A percentile compares a stretch with the other conserved stretches of the same genome.
phyloP scores from a whole-genome alignment of 2,113 vertebrate species.

The Ailuropoda melanoleuca region DNA sequence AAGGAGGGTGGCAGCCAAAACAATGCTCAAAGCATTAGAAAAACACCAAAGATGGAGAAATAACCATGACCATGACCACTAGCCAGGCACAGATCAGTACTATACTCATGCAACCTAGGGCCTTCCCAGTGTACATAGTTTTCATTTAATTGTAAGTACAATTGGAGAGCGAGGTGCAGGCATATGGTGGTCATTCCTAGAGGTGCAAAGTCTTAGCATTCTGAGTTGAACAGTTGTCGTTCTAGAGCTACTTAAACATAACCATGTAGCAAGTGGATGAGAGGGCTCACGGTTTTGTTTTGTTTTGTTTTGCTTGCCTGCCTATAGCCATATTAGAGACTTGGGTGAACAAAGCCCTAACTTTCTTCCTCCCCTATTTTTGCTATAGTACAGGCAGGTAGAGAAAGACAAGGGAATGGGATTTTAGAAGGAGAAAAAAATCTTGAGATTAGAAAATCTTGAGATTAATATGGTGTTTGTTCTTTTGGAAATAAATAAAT shows the following conservation, averaged over 20 bases:
- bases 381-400: neutral
- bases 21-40: neutral
- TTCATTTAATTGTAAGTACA: neutral
- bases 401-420: neutral
- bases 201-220: neutral
- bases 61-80: neutral
- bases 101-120: neutral
- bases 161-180: neutral
- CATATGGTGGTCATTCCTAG: neutral
- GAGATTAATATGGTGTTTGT: neutral
- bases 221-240: neutral
- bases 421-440: neutral
- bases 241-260: neutral
- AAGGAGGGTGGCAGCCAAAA: neutral
- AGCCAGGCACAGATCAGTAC: neutral
- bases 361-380: neutral
- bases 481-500: constrained; percentile 58
- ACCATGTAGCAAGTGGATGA: neutral
- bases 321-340: neutral
- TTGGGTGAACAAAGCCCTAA: neutral
- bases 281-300: neutral
- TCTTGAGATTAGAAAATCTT: neutral
- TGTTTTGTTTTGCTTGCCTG: neutral
- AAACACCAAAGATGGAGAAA: neutral
- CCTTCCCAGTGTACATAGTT: neutral